Evolutionary conservation across 2,113 vertebrate genomes (phyloP), one percentile per base, ranked within the genome.

Genomic region (Penelope pileata): DNA sequence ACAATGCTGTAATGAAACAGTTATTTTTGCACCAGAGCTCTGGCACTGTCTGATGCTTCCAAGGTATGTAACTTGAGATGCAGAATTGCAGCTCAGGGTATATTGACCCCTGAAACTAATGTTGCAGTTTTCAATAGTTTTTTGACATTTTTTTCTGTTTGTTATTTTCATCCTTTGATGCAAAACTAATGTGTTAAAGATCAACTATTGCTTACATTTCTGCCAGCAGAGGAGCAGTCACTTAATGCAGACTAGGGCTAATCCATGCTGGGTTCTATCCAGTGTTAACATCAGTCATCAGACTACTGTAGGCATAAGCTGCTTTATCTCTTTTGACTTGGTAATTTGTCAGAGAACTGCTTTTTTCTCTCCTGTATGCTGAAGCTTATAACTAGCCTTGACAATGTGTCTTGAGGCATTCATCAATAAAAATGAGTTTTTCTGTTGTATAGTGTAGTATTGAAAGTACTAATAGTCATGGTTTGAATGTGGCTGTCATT

Each of bases 331-430:
- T 68, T 80, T 48, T 91, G 83, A 83, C 75, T 69, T 32, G 56
- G 67, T 94, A 73, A 81, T 96, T 96, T 96, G 92, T 96, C 84
- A 92, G 86, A 87, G 74, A 75, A n/a, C 47, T 93, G 90, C 50
- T 91, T 93, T 94, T 92, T 86, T 85, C 23, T 94, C 36, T 91
- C 36, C 56, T 48, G 23, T 10, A 1, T 89, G 78, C 30, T 83
- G 58, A 15, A 85, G 53, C 54, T 92, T 89, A 34, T 67, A 90
- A 66, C 68, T 88, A 29, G 69, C 68, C 66, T 86, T 90, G 78
- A 92, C 69, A 79, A 62, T 64, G 36, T 64, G 88, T 60, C 66
- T 85, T 74, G 50, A 90, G 76, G n/a, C 50, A 69, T 91, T 94
- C 58, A 68, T 88, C 93, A 94, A 70, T 90, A 88, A 94, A 94